These are phyloP conservation scores for Alces alces DNA, from an alignment of 2,113 vertebrate species.

Conservation along the genomic window DNA sequence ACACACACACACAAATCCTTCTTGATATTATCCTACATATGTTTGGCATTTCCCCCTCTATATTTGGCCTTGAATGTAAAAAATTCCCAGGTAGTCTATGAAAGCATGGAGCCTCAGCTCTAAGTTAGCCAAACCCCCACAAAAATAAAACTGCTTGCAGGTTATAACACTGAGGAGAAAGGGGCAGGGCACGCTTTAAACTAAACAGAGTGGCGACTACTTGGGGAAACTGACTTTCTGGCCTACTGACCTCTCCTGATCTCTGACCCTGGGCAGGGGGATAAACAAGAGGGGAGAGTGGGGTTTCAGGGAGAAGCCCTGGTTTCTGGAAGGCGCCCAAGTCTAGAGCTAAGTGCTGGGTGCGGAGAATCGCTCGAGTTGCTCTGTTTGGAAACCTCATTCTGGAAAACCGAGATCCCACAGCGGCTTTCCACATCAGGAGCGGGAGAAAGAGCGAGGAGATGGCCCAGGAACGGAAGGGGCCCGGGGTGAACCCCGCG, in stretches of 20 bases:
- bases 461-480: background rate
- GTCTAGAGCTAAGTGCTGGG: background rate
- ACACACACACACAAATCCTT: background rate
- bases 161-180: background rate
- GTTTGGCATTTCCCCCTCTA: background rate
- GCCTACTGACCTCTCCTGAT: background rate
- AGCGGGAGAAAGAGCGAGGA: background rate
- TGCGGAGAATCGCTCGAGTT: background rate
- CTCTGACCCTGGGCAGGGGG: background rate
- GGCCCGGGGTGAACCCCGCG: accelerated
- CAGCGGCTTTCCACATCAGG: background rate
- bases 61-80: background rate
- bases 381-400: background rate
- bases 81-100: background rate
- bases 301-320: background rate
- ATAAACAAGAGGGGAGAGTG: background rate
- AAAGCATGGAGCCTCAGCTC: background rate
- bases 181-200: background rate
- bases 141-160: background rate
- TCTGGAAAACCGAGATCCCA: background rate
- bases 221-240: background rate
- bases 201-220: background rate
- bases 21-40: background rate
- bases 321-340: background rate
- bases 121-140: background rate